A percentile compares a stretch with the other conserved stretches of the same genome.
Conservation (phyloP, 2,888 invertebrate species). For the Campoplex nolae region DNA sequence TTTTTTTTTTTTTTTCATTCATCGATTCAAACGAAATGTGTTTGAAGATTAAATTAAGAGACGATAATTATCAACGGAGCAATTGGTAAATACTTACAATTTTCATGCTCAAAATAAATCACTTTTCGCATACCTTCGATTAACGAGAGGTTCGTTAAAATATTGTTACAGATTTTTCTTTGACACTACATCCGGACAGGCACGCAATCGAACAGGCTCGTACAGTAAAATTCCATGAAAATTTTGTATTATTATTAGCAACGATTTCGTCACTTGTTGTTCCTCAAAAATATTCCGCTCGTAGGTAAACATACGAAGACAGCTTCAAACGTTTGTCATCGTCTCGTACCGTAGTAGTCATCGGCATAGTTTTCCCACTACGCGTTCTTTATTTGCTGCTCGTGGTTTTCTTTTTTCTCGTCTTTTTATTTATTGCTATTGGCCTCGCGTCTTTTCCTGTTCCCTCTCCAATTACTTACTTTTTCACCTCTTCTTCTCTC, state of each 20-base stretch:
- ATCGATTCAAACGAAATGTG: too few species aligned
- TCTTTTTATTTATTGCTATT: background rate
- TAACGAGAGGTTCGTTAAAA: background rate
- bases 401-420: background rate
- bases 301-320: conserved; percentile 15
- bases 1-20: background rate
- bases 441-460: conserved; percentile 14
- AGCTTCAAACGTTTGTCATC: conserved; percentile 14
- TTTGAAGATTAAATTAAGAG: too few species aligned
- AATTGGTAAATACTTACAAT: background rate
- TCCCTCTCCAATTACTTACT: conserved; percentile 14
- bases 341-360: background rate
- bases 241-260: conserved; percentile 24
- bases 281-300: conserved; percentile 35
- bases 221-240: background rate
- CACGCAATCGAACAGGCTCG: background rate
- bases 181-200: background rate
- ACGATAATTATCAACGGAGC: background rate
- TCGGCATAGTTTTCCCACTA: background rate
- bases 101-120: background rate
- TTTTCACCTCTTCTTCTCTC: background rate
- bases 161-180: background rate
- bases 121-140: background rate
- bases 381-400: background rate
- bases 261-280: conserved; percentile 11